Evolutionary conservation across 2,888 invertebrate genomes (phyloP), one percentile per base, ranked within the genome.

Genomic region (Trissoscelio sp.): DNA sequence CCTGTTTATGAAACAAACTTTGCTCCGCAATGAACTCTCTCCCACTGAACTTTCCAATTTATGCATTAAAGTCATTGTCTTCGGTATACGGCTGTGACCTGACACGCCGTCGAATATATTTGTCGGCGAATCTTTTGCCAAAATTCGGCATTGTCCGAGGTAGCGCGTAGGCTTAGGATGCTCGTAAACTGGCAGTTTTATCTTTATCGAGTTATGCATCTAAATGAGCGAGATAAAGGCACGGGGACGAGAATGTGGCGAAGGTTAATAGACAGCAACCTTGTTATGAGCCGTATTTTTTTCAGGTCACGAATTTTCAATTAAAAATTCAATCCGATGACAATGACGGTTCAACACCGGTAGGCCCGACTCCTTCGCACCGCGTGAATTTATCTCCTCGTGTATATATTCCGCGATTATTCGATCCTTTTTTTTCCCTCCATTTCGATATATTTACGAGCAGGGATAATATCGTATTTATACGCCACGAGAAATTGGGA

Each of bases 181-280:
- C 72, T 77, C 77, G 77, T 81, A 81, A 81, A 81, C 44, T 62
- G 53, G 53, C 20, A 67, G 39, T 57, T 81, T 81, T 81, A 81
- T 81, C 62, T 81, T 75, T 72, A 81, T 81, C 72, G 72, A 72
- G 72, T 77, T 77, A 73, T 73, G 77, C 77, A 81, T 81, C 77
- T 67, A 72, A 81, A 81, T 81, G 77, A 81, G 77, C 67, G 67
- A 55, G 72, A 81, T 75, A 62, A 80, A 80, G 75, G 80, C 51
- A 70, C 46, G 79, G 64, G 48, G 55, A 74, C 53, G 58, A 79
- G 79, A 72, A 72, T 66, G 72, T 72, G 48, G 70, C 51, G 62
- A 74, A 74, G 80, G 80, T 80, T 79, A 80, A 74, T 80, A 62
- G 73, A 74, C 74, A 74, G 67, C 66, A 37, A 55, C 44, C 70